Conservation (phyloP, 1,140 invertebrate species). For the Cotesia glomerata region DNA sequence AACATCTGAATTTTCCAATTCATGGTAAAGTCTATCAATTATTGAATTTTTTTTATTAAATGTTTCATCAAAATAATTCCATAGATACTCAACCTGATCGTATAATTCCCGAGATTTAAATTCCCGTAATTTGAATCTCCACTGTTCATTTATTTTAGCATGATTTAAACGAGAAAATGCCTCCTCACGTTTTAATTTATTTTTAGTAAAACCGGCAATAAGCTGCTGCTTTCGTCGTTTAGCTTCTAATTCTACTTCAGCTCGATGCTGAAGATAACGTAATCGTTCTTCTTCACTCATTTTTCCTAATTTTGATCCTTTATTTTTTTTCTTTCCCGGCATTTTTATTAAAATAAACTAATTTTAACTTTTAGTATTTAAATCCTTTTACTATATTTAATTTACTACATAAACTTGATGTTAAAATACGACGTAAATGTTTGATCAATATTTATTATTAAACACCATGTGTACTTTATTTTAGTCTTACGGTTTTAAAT, state of each 20-base stretch:
- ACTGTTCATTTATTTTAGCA: slow-evolving; percentile 84
- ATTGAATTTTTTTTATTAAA: slow-evolving; percentile 71
- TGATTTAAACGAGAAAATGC: slow-evolving; percentile 77
- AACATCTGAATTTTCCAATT: slow-evolving; percentile 72
- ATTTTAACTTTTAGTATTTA: no score
- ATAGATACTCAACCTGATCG: slow-evolving; percentile 69
- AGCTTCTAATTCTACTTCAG: slow-evolving; percentile 79
- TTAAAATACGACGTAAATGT: no score
- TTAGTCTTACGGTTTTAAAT: no score
- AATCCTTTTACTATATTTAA: no score
- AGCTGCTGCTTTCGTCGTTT: slow-evolving; percentile 77
- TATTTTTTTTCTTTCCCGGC: slow-evolving; percentile 72
- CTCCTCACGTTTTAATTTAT: slow-evolving; percentile 81
- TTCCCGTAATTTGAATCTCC: slow-evolving; percentile 76
- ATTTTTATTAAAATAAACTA: slow-evolving; percentile 42
- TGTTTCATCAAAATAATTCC: slow-evolving; percentile 66
- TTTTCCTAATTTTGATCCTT: slow-evolving; percentile 76
- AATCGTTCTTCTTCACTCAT: slow-evolving; percentile 83
- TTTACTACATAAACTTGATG: no score
- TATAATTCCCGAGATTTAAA: slow-evolving; percentile 77
- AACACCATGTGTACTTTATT: no score
- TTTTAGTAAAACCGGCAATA: slow-evolving; percentile 77
- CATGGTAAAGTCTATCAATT: slow-evolving; percentile 68
- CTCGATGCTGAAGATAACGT: slow-evolving; percentile 78
- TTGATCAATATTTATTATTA: no score